Base-by-base conservation (phyloP, 2,888 invertebrate species). In the Strigamia crassipes region DNA sequence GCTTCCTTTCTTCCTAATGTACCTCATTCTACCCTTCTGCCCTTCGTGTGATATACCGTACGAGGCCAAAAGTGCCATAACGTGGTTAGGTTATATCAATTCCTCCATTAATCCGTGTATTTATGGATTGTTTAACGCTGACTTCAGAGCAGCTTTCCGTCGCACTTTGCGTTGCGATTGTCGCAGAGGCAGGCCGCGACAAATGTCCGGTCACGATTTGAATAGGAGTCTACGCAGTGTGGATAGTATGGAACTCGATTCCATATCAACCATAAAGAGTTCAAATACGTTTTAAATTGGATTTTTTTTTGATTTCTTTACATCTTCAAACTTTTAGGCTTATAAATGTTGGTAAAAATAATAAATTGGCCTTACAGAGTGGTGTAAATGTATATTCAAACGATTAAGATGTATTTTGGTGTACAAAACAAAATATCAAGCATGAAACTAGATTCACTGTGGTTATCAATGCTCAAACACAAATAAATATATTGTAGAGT, bases 1-100 rank as follows among this genome's bases (percentile, higher is more conserved):
- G 98, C 91, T 96, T 82, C 97, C 97, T 0, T 98, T 98, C 90
- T 97, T 98, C 90, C 96, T 96, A 78, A 94, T 96, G 89, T 97
- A 97, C 88, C 91, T 97, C 79, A 92, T 96, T 82, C 91, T 95
- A 13, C 96, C 96, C 0, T 97, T 95, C 87, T 96, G 95, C 87
- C 92, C 91, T 56, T 91, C 93, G 12, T 86, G 85, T 78, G 41
- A 82, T 10, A 46, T 85, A 2, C 84, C 86, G 13, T 78, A 83
- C n/a, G 78, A 82, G 27, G 83, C 84, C 10, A 83, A 83, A 61
- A 84, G 85, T 18, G 82, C 83, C n/a, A 84, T 86, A 8, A 86
- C 86, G 10, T 86, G 86, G 86, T 83, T 86, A 9, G 86, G 86
- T 18, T 86, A 86, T 81, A 82, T 83, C 15, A 86, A 86, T 82